phyloP scores from a whole-genome alignment of 2,888 invertebrate species.

The Odontocerum albicorne region DNA sequence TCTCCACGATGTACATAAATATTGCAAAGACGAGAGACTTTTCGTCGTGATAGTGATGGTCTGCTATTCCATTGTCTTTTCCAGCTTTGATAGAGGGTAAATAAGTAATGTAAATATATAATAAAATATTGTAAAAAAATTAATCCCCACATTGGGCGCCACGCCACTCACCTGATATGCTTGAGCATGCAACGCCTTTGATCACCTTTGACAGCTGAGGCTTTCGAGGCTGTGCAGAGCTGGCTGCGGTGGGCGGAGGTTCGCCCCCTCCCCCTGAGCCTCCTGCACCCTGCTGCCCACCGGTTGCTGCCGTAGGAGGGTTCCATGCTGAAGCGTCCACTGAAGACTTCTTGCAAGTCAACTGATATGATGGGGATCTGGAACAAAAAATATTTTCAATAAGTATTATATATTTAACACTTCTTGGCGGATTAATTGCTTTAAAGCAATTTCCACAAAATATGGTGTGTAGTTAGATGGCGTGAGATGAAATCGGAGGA shows the following conservation, averaged over 20 bases:
- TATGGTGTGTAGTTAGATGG: too few relatives aligned
- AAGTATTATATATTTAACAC: too few relatives aligned
- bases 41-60: too few relatives aligned
- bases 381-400: slow-evolving; percentile 34
- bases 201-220: slow-evolving; percentile 53
- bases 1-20: too few relatives aligned
- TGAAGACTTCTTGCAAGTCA: slow-evolving; percentile 53
- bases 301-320: slow-evolving; percentile 37
- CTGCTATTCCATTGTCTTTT: too few relatives aligned
- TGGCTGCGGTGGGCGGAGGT: slow-evolving; percentile 19
- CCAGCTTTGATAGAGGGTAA: too few relatives aligned
- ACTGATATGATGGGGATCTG: slow-evolving; percentile 67
- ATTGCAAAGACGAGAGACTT: too few relatives aligned
- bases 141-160: too few relatives aligned
- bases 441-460: too few relatives aligned
- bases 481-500: not conserved
- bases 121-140: too few relatives aligned
- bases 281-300: slow-evolving; percentile 8
- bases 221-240: slow-evolving; percentile 42
- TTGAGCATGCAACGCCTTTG: slow-evolving; percentile 58
- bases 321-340: slow-evolving; percentile 46
- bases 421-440: too few relatives aligned
- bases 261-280: slow-evolving; percentile 22
- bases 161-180: slow-evolving; percentile 62
- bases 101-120: too few relatives aligned